Conservation (phyloP, 2,797 vertebrate species). For the Darevskia mixta region DNA sequence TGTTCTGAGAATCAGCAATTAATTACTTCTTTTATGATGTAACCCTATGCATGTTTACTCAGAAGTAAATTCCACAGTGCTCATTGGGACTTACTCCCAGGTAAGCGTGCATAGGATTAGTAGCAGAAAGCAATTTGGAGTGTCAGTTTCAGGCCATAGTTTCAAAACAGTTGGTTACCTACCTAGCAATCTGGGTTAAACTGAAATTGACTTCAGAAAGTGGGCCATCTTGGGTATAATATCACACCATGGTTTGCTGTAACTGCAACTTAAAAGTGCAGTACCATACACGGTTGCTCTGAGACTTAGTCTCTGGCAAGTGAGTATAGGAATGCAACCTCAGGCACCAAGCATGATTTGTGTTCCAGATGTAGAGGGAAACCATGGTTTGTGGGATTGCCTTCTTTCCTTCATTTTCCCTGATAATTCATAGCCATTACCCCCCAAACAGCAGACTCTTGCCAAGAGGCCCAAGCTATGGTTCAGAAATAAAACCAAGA, state of each 20-base stretch:
- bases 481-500: not conserved
- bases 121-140: not conserved
- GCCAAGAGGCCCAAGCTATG: not conserved
- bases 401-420: not conserved
- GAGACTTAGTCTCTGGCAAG: not conserved
- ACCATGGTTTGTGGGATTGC: not conserved
- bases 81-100: too few species aligned
- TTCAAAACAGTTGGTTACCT: not conserved
- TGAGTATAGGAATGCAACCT: not conserved
- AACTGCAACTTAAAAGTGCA: not conserved
- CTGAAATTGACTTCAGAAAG: not conserved
- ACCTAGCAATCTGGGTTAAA: not conserved
- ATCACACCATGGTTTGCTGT: not conserved
- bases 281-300: not conserved
- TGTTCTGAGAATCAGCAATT: not conserved
- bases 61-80: too few species aligned
- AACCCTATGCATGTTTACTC: too few species aligned
- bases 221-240: too few species aligned
- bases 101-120: not conserved
- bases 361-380: not conserved
- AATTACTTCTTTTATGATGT: not conserved
- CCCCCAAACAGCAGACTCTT: not conserved
- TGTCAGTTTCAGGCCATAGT: not conserved
- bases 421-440: not conserved
- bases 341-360: not conserved